A percentile compares a stretch with the other conserved stretches of the same genome.
Conservation (phyloP, 2,113 vertebrate genomes). For the Sus scrofa region T2T-Sscrofa CM000829.6:49836501-49837000, state of each 20-base stretch:
- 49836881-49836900: background rate
- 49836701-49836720: background rate
- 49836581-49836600: constrained; percentile 5
- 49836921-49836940: no score
- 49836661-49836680: background rate
- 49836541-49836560: background rate
- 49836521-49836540: constrained; percentile 43
- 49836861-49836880: background rate
- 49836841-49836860: constrained; percentile 1
- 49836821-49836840: background rate
- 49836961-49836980: no score
- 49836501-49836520: constrained; percentile 42
- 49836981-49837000: no score
- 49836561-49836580: background rate
- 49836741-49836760: background rate
- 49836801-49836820: background rate
- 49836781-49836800: background rate
- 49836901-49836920: no score
- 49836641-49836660: constrained; percentile 27
- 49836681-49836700: background rate
- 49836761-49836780: background rate
- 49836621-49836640: constrained; percentile 65
- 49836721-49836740: constrained; percentile 46
- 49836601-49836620: background rate
- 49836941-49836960: no score